Evolutionary conservation across 2,888 invertebrate genomes (phyloP).

Genomic region (Eledone cirrhosa): DNA sequence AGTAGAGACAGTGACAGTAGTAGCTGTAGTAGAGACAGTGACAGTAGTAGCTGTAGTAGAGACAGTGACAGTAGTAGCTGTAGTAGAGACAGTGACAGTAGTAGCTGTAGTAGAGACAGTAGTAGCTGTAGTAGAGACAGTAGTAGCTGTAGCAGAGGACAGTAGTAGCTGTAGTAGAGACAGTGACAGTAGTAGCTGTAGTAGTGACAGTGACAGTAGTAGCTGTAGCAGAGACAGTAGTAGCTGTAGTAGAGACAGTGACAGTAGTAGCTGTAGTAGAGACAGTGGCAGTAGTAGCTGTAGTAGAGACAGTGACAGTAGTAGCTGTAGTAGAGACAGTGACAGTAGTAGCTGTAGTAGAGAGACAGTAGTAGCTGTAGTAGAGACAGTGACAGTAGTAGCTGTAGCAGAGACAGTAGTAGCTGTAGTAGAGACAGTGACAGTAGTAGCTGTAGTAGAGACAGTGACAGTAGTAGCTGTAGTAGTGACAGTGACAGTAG

Average conservation of each 20-base stretch:
- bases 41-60: not conserved
- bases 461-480: not conserved
- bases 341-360: not conserved
- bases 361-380: not conserved
- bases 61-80: not conserved
- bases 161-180: not conserved
- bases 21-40: not conserved
- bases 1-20: not conserved
- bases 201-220: not conserved
- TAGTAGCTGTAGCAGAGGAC: not conserved
- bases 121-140: not conserved
- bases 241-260: not conserved
- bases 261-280: not conserved
- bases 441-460: not conserved
- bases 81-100: not conserved
- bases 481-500: not conserved
- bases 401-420: too few species aligned
- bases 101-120: not conserved
- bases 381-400: not conserved
- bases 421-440: not conserved
- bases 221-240: too few species aligned
- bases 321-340: not conserved
- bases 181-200: not conserved
- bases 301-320: not conserved
- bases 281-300: too few species aligned